Evolutionary conservation across 2,797 vertebrate species (phyloP).

Genomic region (Poecilia gillii): DNA sequence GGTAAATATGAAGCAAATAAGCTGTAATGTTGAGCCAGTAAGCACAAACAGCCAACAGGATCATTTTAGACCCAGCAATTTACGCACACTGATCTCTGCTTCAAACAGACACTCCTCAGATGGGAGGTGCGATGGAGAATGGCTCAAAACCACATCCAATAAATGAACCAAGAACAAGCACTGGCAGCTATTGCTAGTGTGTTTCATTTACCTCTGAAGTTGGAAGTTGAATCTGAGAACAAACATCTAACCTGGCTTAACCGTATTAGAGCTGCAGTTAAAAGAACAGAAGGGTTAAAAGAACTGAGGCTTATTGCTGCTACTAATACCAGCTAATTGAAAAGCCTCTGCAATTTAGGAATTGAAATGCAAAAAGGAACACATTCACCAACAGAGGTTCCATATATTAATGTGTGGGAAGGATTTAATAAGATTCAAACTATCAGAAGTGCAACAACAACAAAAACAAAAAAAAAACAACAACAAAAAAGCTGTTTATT

Average conservation of each 20-base stretch:
- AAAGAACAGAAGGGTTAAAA: not conserved
- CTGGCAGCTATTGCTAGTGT: not conserved
- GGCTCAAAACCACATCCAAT: not conserved
- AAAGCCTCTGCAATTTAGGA: not conserved
- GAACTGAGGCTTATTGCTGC: not conserved
- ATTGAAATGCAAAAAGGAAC: not conserved
- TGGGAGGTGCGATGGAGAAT: not conserved
- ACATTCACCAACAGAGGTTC: not conserved
- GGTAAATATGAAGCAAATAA: not conserved
- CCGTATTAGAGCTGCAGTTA: not conserved
- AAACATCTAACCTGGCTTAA: not conserved
- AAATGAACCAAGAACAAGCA: not conserved
- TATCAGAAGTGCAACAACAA: too few species aligned
- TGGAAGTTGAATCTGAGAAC: not conserved
- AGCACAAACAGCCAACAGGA: slow-evolving; percentile 3
- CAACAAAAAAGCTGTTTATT: too few species aligned
- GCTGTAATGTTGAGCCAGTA: not conserved
- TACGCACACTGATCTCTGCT: not conserved
- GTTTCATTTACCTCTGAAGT: not conserved
- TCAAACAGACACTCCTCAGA: not conserved
- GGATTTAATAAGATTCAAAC: not conserved
- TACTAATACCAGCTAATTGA: not conserved
- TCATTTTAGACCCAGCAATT: not conserved
- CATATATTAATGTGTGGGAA: not conserved
- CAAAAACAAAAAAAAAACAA: too few species aligned